Evolutionary conservation across 2,797 vertebrate species (phyloP).

Genomic region (Poeciliopsis infans): DNA sequence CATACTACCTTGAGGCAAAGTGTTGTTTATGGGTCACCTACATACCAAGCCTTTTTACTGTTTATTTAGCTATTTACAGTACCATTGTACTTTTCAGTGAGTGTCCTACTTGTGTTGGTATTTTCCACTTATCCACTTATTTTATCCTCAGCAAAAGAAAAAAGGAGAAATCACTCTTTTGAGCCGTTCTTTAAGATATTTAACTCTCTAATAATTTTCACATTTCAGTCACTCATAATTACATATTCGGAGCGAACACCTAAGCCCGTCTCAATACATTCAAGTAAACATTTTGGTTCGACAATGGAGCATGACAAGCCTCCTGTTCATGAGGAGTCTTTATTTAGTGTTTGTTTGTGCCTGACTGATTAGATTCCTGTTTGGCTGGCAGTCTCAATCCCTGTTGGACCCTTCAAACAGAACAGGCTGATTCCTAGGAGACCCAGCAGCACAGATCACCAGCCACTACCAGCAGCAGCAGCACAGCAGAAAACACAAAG

Average conservation of each 20-base stretch:
- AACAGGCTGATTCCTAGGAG: slow-evolving; percentile 70
- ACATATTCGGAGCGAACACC: slow-evolving; percentile 65
- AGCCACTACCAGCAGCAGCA: slow-evolving; percentile 60
- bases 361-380: slow-evolving; percentile 73
- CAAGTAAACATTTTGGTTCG: slow-evolving; percentile 56
- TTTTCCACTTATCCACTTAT: slow-evolving; percentile 12
- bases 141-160: neutral
- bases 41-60: slow-evolving; percentile 61
- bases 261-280: slow-evolving; percentile 58
- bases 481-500: slow-evolving; percentile 36
- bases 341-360: slow-evolving; percentile 72
- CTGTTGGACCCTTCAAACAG: slow-evolving; percentile 65
- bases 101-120: slow-evolving; percentile 56
- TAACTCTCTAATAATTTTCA: slow-evolving; percentile 56
- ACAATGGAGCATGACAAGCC: slow-evolving; percentile 70
- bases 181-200: slow-evolving; percentile 41
- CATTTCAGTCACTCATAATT: slow-evolving; percentile 56
- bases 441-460: slow-evolving; percentile 62
- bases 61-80: slow-evolving; percentile 68
- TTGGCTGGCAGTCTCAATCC: slow-evolving; percentile 67
- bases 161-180: neutral
- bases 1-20: slow-evolving; percentile 69
- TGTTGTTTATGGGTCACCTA: slow-evolving; percentile 80
- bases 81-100: slow-evolving; percentile 52
- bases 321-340: slow-evolving; percentile 59